These are phyloP conservation scores for Hydropsyche tenuis DNA, from an alignment of 1,140 invertebrate species.

Conservation along the genomic window DNA sequence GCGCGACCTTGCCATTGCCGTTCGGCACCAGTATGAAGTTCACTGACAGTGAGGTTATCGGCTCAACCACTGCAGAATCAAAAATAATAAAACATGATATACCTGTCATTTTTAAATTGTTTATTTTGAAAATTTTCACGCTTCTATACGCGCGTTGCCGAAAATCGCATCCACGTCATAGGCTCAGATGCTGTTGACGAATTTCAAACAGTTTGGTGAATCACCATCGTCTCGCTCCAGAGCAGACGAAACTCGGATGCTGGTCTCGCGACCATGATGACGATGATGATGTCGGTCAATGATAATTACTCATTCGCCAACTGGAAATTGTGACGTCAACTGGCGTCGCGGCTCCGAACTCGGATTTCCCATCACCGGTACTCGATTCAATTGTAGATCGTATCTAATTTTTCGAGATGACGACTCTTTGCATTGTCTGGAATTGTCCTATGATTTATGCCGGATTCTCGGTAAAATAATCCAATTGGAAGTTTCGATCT, in stretches of 20 bases:
- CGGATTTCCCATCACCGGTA: neutral
- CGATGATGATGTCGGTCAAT: neutral
- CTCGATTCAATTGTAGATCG: neutral
- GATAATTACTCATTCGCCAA: neutral
- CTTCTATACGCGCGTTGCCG: no score
- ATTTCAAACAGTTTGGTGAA: neutral
- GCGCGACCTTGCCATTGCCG: conserved; percentile 13
- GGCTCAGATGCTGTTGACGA: no score
- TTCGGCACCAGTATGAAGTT: conserved; percentile 13
- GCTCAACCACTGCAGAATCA: neutral
- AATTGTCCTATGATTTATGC: no score
- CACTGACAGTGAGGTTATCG: conserved; percentile 17
- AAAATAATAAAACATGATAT: no score
- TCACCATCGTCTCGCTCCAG: neutral
- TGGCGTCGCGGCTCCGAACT: neutral
- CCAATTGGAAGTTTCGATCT: no score
- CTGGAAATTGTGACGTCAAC: neutral
- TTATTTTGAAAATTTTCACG: no score
- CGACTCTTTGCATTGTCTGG: no score
- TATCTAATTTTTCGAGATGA: no score
- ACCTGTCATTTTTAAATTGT: no score
- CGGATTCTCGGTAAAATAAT: no score
- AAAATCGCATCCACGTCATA: no score
- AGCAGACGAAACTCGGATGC: neutral
- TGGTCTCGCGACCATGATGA: neutral